phyloP scores from a whole-genome alignment of 2,888 invertebrate species.

The Oxycera nigricornis region DNA sequence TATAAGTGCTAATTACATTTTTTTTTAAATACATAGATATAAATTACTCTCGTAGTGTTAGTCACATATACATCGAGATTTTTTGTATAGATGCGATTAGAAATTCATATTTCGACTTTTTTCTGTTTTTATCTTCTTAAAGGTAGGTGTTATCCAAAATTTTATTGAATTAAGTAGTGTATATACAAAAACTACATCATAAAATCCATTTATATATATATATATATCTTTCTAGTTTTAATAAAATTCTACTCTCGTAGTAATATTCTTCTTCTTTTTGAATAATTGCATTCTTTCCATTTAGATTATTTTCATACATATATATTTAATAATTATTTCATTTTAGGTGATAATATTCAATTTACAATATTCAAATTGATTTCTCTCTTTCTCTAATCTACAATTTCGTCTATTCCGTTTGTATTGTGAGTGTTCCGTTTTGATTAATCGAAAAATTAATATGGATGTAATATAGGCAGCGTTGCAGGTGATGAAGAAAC shows the following conservation, averaged over 20 bases:
- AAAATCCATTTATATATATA: conserved; percentile 33
- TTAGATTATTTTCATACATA: too few species aligned
- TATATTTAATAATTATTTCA: conserved; percentile 18
- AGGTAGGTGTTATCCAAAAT: conserved; percentile 1
- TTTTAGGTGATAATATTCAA: conserved; percentile 9
- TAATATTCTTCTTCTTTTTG: too few species aligned
- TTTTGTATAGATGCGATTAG: background rate
- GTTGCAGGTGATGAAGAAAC: conserved; percentile 29
- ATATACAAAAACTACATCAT: conserved; percentile 29
- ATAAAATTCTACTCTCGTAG: too few species aligned
- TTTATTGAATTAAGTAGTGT: conserved; percentile 27
- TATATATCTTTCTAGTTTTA: conserved; percentile 19
- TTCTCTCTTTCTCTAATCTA: conserved; percentile 1
- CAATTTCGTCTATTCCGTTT: background rate
- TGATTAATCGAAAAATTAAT: background rate
- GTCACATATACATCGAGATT: conserved; percentile 20
- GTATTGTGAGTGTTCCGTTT: background rate
- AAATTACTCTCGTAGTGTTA: conserved; percentile 4
- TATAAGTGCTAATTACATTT: conserved; percentile 1
- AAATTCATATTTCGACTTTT: background rate
- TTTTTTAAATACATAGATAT: background rate
- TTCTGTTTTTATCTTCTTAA: conserved; percentile 33
- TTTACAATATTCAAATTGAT: conserved; percentile 13
- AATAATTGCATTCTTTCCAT: conserved; percentile 21
- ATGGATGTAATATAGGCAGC: conserved; percentile 14